Conservation (phyloP, 2,113 vertebrate genomes). For the Phodopus roborovskii region DNA sequence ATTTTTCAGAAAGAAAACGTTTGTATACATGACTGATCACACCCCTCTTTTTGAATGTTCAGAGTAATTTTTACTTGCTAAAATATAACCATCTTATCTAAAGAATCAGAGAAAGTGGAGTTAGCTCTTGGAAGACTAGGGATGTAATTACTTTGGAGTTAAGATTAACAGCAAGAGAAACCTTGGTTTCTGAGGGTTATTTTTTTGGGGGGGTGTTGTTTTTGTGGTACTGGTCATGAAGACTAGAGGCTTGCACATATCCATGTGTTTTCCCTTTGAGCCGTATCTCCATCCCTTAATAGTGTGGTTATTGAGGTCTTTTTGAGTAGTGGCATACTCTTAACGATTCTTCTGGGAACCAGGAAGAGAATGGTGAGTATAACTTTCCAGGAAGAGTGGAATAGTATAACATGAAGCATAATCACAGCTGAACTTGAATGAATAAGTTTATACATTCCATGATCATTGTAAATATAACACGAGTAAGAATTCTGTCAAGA, state of each 20-base stretch:
- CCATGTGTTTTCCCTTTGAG: not conserved
- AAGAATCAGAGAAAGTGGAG: conserved; percentile 5
- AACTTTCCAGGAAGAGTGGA: not conserved
- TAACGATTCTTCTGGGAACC: not conserved
- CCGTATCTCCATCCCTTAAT: not conserved
- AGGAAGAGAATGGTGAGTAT: not conserved
- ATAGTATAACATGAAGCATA: conserved; percentile 4
- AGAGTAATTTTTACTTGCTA: conserved; percentile 54
- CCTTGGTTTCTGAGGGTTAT: not conserved
- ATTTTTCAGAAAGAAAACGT: conserved; percentile 49
- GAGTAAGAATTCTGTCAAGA: conserved; percentile 9
- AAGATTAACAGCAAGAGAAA: conserved; percentile 51
- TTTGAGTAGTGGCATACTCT: conserved; percentile 13
- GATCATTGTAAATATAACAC: conserved; percentile 25
- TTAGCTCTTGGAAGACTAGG: not conserved
- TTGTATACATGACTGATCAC: not conserved
- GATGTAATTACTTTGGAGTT: conserved; percentile 46
- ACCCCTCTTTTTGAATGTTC: not conserved
- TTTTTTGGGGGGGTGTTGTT: too few species aligned
- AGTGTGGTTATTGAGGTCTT: not conserved
- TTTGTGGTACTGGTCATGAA: not conserved
- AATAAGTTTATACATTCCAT: not conserved
- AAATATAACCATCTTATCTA: conserved; percentile 46
- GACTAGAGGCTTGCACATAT: not conserved
- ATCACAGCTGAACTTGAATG: not conserved